phyloP scores from a whole-genome alignment of 1,140 invertebrate species.

The Limonius californicus region DNA sequence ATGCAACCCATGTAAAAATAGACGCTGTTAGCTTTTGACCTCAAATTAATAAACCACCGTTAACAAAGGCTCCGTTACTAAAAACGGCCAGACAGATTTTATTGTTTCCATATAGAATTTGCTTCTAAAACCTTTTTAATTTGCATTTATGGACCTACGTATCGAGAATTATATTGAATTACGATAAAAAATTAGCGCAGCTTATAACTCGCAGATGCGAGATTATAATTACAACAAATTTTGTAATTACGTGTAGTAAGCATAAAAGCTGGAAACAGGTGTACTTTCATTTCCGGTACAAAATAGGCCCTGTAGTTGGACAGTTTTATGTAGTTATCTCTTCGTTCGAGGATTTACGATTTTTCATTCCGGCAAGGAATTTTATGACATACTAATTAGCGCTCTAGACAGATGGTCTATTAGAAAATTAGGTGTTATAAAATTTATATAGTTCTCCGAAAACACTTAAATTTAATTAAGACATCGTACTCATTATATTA shows the following conservation, averaged over 20 bases:
- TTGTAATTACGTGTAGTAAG: not conserved
- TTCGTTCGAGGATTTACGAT: not conserved
- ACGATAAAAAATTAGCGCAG: not conserved
- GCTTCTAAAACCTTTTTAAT: too few species aligned
- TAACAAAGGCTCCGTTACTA: too few species aligned
- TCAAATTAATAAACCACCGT: not conserved
- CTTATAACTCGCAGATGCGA: not conserved
- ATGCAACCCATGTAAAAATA: not conserved
- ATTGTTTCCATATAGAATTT: too few species aligned
- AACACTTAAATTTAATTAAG: not conserved
- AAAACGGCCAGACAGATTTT: too few species aligned
- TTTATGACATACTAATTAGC: not conserved
- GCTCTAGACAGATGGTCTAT: not conserved
- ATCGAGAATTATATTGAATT: not conserved
- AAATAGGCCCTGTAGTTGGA: not conserved
- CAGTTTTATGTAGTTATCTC: not conserved
- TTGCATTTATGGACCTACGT: too few species aligned
- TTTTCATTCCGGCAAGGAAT: not conserved
- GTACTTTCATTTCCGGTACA: slow-evolving; percentile 1
- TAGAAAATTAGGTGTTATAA: not conserved
- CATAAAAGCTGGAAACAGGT: not conserved
- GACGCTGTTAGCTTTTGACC: not conserved
- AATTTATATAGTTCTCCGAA: not conserved
- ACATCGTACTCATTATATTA: not conserved
- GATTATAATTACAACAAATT: not conserved